Base-by-base conservation (phyloP, 2,888 invertebrate genomes). In the Lacanobia wlatinum region DNA sequence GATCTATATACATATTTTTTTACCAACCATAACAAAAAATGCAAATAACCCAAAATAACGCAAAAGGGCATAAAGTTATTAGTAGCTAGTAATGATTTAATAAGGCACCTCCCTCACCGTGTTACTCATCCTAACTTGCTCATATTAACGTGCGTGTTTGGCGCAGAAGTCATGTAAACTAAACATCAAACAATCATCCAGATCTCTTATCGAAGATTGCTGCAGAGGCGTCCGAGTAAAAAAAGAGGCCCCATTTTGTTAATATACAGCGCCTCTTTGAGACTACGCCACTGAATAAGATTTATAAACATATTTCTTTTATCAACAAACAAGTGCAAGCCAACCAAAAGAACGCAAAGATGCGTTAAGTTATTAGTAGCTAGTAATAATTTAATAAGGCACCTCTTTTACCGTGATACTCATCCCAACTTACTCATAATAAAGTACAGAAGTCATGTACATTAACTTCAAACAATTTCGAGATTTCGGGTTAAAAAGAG, bases 61-160 rank as follows among this genome's bases (percentile, higher is more conserved):
- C 28, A 28, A 28, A 28, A 28, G 28, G 28, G 3, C 28, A 3
- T 3, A 38, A 58, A 72, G 79, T 71, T 79, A 79, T 52, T 60
- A 60, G 43, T 64, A 60, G 73, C 38, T 50, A 28, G 52, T 43
- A 55, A 43, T 78, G 46, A 76, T 56, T 72, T 58, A 63, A 58
- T 72, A 73, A 50, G 63, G 48, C 50, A 60, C 60, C 73, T 63
- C 80, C 60, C 43, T 18, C 46, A 0, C 6, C n/a, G 43, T 40
- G 52, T 75, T 75, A 78, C 59, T 65, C 76, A 81, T 76, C 58
- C 10, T 50, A 34, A 66, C 55, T 73, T 73, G 73, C 56, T 66
- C 58, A 62, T 70, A 34, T 48, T 16, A 10, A 38, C 78, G 71
- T 70, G 78, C 66, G 66, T 56, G 43, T 43, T 14, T 16, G 14